phyloP scores from a whole-genome alignment of 1,140 invertebrate species.

The Pteromalus puparum region DNA sequence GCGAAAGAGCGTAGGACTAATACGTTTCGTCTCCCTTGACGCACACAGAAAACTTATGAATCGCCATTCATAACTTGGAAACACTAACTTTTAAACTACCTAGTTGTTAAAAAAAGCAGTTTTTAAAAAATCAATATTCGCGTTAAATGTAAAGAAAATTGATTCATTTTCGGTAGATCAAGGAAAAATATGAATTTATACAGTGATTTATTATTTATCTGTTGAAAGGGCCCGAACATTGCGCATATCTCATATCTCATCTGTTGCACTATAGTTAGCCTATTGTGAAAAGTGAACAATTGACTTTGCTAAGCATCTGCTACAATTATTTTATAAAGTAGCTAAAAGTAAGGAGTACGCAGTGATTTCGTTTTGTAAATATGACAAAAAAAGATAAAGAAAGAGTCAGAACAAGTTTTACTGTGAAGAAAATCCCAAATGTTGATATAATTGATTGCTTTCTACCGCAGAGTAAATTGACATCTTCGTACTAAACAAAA shows the following conservation, averaged over 20 bases:
- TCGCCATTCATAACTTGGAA: background rate
- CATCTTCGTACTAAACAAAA: slow-evolving; percentile 44
- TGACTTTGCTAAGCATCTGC: too few relatives aligned
- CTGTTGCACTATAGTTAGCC: too few relatives aligned
- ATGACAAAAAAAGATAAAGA: background rate
- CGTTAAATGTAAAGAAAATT: background rate
- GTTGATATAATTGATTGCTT: slow-evolving; percentile 2
- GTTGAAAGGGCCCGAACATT: background rate
- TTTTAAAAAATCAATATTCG: slow-evolving; percentile 49
- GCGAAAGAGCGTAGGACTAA: background rate
- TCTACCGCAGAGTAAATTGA: background rate
- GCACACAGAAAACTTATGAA: background rate
- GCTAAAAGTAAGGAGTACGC: background rate
- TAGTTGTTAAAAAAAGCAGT: background rate
- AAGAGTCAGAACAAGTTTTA: slow-evolving; percentile 17
- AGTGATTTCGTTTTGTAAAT: slow-evolving; percentile 16
- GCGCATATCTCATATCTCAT: background rate
- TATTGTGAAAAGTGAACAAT: too few relatives aligned
- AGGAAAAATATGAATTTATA: background rate
- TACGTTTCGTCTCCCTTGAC: slow-evolving; percentile 7
- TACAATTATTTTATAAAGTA: background rate
- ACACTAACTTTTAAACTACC: background rate
- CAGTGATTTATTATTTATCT: background rate
- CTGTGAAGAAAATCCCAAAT: slow-evolving; percentile 16
- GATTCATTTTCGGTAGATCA: background rate